Base-by-base conservation (phyloP, 2,888 invertebrate genomes). In the Lacanobia wlatinum region DNA sequence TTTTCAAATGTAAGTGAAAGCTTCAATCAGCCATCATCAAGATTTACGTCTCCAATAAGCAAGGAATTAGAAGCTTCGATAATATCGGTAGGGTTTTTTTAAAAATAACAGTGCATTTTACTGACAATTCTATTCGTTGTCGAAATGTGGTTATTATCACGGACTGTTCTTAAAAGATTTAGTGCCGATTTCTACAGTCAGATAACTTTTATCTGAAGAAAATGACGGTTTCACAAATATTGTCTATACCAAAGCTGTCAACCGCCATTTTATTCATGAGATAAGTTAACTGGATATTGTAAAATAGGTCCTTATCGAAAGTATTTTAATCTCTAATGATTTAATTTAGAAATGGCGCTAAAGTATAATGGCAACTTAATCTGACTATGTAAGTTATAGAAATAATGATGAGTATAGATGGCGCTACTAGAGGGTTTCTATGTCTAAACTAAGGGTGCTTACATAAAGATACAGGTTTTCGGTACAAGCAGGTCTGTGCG, bases 321-420 rank as follows among this genome's bases (percentile, higher is more conserved):
- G 28, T 74, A 75, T 65, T 71, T 50, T 38, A 65, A 61, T 64
- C 50, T 64, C 16, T 16, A 40, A 59, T 50, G 4, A 59, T 63
- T 50, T 55, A 38, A 58, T 61, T 56, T 23, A 59, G 16, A 55
- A 48, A 40, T 64, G 55, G 46, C 63, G 67, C 81, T 76, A 61
- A 46, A 56, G 9, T 69, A 10, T 76, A 56, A n/a, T 63, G 52
- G 62, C 58, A 63, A 67, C 61, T 68, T 58, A 67, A 60, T 67
- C 72, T 63, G 48, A 64, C 4, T 56, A 65, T 43, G 69, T 80
- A 72, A 43, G 56, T 76, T 50, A 34, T 67, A 74, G 64, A 52
- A 34, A 55, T 78, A 61, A 76, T 55, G 21, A 7, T 28, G 23
- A 60, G 9, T 59, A 60, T 85, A 79, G 64, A 79, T 70, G 85